Percentiles rank a stretch among this genome's conserved stretches.
Evolutionary conservation across 2,797 vertebrate species (phyloP).

Genomic region (Poeciliopsis presidionis): DNA sequence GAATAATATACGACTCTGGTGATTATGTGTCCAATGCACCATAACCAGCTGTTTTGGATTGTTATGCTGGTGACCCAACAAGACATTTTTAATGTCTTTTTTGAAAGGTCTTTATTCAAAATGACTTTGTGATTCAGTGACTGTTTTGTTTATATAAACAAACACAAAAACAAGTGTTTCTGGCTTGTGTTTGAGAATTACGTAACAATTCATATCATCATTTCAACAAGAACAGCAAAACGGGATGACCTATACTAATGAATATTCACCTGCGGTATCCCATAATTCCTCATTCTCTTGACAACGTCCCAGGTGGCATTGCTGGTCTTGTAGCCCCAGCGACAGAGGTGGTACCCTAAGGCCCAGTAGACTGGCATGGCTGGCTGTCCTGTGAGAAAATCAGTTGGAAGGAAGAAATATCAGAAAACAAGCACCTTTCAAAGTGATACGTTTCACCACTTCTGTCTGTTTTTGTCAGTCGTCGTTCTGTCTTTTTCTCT

Average conservation of each 20-base stretch:
- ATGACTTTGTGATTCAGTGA: neutral
- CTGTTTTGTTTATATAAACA: too few relatives aligned
- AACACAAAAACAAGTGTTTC: too few relatives aligned
- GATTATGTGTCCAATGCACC: too few relatives aligned
- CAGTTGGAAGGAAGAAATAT: neutral
- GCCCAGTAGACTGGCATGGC: slow-evolving; percentile 90
- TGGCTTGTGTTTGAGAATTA: neutral
- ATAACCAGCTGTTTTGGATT: too few relatives aligned
- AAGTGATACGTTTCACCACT: neutral
- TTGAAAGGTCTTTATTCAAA: too few relatives aligned
- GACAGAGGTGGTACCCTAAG: slow-evolving; percentile 90
- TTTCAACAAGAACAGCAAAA: neutral
- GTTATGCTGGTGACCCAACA: too few relatives aligned
- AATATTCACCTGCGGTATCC: slow-evolving; percentile 86
- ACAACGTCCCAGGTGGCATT: slow-evolving; percentile 84
- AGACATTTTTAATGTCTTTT: too few relatives aligned
- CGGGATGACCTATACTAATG: neutral
- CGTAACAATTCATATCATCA: neutral
- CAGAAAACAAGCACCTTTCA: neutral
- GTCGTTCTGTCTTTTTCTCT: too few relatives aligned
- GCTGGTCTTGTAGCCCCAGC: slow-evolving; percentile 88
- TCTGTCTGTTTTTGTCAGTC: neutral
- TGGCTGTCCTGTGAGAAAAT: slow-evolving; percentile 73
- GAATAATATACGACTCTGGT: neutral
- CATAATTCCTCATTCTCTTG: slow-evolving; percentile 84